phyloP scores from a whole-genome alignment of 2,888 invertebrate species.

The Apoderus coryli region DNA sequence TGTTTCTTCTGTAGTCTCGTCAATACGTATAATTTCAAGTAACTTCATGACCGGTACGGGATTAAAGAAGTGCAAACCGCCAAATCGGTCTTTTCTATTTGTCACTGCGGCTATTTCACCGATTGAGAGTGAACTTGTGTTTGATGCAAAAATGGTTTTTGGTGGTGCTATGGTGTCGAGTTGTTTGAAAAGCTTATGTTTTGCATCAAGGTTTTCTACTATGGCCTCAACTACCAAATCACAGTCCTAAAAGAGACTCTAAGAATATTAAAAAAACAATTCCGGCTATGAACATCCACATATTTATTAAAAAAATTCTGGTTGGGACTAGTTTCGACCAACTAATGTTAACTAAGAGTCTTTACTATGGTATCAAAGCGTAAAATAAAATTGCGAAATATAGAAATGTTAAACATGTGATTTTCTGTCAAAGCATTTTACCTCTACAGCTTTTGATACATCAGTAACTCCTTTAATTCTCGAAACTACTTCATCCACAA shows the following conservation, averaged over 20 bases:
- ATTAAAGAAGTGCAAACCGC: slow-evolving; percentile 88
- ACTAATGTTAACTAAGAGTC: no score
- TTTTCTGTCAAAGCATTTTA: no score
- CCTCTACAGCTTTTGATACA: slow-evolving; percentile 42
- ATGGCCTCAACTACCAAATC: slow-evolving; percentile 79
- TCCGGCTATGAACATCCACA: no score
- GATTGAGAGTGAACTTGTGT: slow-evolving; percentile 79
- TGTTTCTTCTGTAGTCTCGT: slow-evolving; percentile 63
- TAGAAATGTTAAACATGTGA: no score
- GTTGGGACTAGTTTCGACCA: no score
- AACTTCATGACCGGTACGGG: slow-evolving; percentile 85
- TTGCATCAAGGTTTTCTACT: slow-evolving; percentile 58
- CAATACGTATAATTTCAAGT: slow-evolving; percentile 63
- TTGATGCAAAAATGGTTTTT: slow-evolving; percentile 71
- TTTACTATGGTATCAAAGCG: no score
- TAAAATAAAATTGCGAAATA: no score
- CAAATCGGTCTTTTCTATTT: slow-evolving; percentile 59
- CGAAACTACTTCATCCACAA: slow-evolving; percentile 40
- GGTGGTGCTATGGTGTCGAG: slow-evolving; percentile 60
- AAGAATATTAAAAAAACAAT: no score
- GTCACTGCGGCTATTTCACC: slow-evolving; percentile 62
- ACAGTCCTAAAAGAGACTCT: slow-evolving; percentile 45
- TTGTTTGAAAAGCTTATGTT: slow-evolving; percentile 55
- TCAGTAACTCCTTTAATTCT: slow-evolving; percentile 48
- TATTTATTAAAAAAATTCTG: no score